Evolutionary conservation across 2,888 invertebrate species (phyloP).

Genomic region (Gerris lacustris): DNA sequence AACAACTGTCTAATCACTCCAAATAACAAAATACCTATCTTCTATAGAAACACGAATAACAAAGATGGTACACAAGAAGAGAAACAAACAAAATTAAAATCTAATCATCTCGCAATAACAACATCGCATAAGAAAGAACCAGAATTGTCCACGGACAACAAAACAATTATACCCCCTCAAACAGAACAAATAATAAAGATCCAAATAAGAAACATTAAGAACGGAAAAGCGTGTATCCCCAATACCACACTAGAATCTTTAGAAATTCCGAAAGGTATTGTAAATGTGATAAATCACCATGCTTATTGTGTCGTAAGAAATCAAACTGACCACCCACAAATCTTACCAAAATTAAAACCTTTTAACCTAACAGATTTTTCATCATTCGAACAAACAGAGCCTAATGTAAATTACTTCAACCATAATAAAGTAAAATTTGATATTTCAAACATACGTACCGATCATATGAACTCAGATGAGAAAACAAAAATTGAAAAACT

Average conservation of each 20-base stretch:
- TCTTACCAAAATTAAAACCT: no score
- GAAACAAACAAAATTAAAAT: no score
- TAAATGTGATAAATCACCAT: no score
- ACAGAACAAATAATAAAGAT: neutral
- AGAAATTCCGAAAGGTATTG: no score
- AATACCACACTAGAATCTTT: no score
- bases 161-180: neutral
- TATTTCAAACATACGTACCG: slow-evolving; percentile 5
- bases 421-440: neutral
- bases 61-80: neutral
- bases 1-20: slow-evolving; percentile 8
- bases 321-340: no score
- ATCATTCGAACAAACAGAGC: no score
- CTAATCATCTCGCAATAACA: neutral
- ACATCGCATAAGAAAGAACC: slow-evolving; percentile 5
- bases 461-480: slow-evolving; percentile 13
- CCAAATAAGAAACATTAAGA: no score
- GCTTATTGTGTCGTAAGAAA: no score
- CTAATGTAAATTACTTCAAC: neutral
- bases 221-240: no score
- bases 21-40: neutral
- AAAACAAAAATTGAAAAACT: slow-evolving; percentile 4
- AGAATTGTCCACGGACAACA: no score
- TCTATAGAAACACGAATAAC: neutral
- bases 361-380: no score